Base-by-base conservation (phyloP, 1,140 invertebrate genomes). In the Apis laboriosa region DNA sequence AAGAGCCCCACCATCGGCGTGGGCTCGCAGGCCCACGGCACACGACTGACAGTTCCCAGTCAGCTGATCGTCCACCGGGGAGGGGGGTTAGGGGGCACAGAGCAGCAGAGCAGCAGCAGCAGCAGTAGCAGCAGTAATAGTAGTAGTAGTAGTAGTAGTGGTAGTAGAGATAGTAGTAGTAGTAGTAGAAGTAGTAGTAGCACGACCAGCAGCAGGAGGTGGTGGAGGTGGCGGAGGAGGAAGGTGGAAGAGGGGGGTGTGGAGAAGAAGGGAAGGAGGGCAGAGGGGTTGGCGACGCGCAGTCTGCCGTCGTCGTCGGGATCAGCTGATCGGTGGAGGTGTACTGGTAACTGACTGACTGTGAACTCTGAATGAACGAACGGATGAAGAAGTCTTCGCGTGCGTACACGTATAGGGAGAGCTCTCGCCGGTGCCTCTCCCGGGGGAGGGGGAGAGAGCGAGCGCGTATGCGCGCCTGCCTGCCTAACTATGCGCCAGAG, bases 271-370 rank as follows among this genome's bases (percentile, higher is more conserved):
- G 63, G 74, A 70, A 83, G 77, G 74, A 80, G 68, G 86, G 71
- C 79, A 81, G 82, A 82, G 82, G 89, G 86, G 86, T 89, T 86
- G 90, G 89, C 89, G 90, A 90, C 93, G 88, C 89, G 87, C 90
- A 90, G 92, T 92, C 91, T 93, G 84, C 87, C 75, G 79, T 66
- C 77, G 82, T 82, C 77, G 85, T 83, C 80, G 76, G 73, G 83
- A 92, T 91, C 92, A 92, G 92, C 92, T 92, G 92, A 92, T 92
- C 90, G 90, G 86, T 83, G 90, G 86, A 87, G 88, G 84, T 90
- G 86, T 89, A 79, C 84, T 88, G 72, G 90, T 89, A 87, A 89
- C 90, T 90, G 86, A 89, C 88, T 89, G 88, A 85, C 86, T 89
- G 86, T 87, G 86, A 85, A 87, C 88, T 87, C 83, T 89, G 88